Base-by-base conservation (phyloP, 2,888 invertebrate genomes). In the Epiperipatus broadwayi region DNA sequence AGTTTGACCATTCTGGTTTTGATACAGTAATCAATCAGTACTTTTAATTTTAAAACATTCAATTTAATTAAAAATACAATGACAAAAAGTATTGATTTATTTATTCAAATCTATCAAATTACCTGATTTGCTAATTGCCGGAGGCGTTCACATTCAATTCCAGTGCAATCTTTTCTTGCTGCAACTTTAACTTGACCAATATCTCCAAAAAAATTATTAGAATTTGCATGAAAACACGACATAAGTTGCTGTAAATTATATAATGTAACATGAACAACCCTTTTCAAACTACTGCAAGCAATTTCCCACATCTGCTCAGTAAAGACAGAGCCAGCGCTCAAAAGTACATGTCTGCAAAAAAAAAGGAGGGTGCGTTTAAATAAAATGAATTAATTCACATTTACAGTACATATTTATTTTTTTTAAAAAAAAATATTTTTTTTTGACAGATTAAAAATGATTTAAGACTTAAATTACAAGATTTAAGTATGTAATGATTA, bases 121-220 rank as follows among this genome's bases (percentile, higher is more conserved):
- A 83, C 83, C 71, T 89, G 89, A 50, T 84, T 80, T 1, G 85
- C 81, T 51, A 91, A 69, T 21, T 84, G 80, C 50, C 79, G 75
- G 29, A 89, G 67, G 47, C 87, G 67, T 25, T 80, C 75, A 51
- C 80, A 75, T 53, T 87, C 85, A 45, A 76, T 74, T 8, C 76
- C 66, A 2, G 79, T 76, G 52, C 80, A 80, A 56, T 89, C 87
- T 42, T 78, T 71, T 33, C 87, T 67, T 0, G 87, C 85, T 2
- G 89, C 89, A 5, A 89, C 87, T 66, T 87, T 87, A 0, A 89
- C 85, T 46, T 83, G 83, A 1, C 61, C 63, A 30, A 59, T 52
- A 58, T 89, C 89, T 0, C 89, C 89, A 56, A 87, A 87, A 60
- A 89, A 91, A 54, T 85, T 87, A 51, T 84, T 80, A 0, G 89